phyloP scores from a whole-genome alignment of 2,888 invertebrate species.

The Sesia apiformis region DNA sequence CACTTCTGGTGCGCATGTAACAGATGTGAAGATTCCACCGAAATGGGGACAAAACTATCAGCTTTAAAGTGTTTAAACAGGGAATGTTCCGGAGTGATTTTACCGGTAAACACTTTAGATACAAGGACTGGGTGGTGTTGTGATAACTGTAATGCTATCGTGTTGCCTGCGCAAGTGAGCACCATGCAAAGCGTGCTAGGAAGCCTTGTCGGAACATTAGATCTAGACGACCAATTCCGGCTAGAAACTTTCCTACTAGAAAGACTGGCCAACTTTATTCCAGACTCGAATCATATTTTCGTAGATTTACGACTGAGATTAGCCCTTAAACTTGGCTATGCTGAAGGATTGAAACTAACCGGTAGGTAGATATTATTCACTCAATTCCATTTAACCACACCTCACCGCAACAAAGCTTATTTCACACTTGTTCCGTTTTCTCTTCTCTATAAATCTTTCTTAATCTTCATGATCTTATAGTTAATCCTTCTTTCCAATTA shows the following conservation, averaged over 20 bases:
- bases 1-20: conserved; percentile 78
- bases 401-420: no score
- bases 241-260: conserved; percentile 47
- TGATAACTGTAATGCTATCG: conserved; percentile 52
- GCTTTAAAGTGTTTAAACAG: conserved; percentile 70
- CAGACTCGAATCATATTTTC: conserved; percentile 51
- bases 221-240: conserved; percentile 55
- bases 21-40: conserved; percentile 77
- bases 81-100: conserved; percentile 64
- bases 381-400: no score
- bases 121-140: conserved; percentile 72
- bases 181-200: conserved; percentile 64
- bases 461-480: no score
- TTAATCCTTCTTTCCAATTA: conserved; percentile 5
- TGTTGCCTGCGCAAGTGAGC: conserved; percentile 55
- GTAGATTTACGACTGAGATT: conserved; percentile 47
- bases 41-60: conserved; percentile 73
- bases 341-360: conserved; percentile 31
- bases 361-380: conserved; percentile 24
- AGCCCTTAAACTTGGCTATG: conserved; percentile 41
- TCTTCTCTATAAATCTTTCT: no score
- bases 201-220: conserved; percentile 64
- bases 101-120: conserved; percentile 67
- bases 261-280: conserved; percentile 44
- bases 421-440: no score